These are phyloP conservation scores for Elgaria multicarinata DNA, from an alignment of 2,113 vertebrate species.

Conservation along the genomic window DNA sequence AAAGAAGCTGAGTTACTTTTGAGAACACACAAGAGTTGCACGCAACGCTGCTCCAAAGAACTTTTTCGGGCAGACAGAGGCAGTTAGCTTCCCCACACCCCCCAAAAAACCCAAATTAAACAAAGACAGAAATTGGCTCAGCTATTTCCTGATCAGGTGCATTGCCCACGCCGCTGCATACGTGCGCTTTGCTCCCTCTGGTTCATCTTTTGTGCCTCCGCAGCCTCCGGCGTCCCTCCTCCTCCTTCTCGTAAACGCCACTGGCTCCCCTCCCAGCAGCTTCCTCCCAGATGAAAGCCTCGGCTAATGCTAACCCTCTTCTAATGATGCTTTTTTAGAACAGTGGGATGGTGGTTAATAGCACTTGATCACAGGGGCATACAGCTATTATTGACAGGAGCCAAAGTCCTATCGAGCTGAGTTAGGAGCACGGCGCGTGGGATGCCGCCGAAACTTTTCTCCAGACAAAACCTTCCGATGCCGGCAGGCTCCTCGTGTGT, in stretches of 20 bases:
- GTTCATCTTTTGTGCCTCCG: not conserved
- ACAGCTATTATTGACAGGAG: not conserved
- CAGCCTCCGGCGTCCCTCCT: constrained; percentile 15
- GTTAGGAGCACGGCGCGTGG: not conserved
- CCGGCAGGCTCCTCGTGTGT: not conserved
- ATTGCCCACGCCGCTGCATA: not conserved
- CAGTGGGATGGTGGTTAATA: not conserved
- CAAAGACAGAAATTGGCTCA: not conserved
- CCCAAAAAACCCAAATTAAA: not conserved
- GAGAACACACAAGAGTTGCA: not conserved
- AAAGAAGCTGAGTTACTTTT: not conserved
- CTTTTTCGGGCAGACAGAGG: not conserved
- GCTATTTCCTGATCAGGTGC: not conserved
- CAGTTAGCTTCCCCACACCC: not conserved
- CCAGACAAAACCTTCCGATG: not conserved
- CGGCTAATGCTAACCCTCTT: not conserved
- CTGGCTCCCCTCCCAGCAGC: constrained; percentile 18
- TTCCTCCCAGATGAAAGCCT: constrained; percentile 32
- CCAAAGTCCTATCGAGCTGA: not conserved
- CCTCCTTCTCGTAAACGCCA: not conserved
- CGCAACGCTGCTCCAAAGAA: not conserved
- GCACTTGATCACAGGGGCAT: constrained; percentile 12
- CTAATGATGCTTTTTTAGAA: not conserved
- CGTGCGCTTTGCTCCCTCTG: constrained; percentile 1
- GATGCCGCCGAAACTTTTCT: not conserved